Conservation (phyloP, 1,140 invertebrate genomes). For the Meloidogyne hapla region DNA sequence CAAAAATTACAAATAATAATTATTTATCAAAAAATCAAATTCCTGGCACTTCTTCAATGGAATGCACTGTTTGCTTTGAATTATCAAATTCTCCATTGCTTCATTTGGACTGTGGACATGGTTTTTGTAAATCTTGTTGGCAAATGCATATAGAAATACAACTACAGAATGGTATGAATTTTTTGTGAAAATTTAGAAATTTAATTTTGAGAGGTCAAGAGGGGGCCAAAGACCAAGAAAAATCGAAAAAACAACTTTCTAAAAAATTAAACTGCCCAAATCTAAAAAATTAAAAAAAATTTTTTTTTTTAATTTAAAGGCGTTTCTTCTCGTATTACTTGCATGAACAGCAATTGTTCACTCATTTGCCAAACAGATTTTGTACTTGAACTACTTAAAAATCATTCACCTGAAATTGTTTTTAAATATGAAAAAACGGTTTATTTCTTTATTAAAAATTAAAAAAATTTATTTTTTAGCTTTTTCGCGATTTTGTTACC, state of each 20-base stretch:
- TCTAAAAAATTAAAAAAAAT: no score
- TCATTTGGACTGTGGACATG: conserved; percentile 45
- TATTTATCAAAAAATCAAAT: neutral
- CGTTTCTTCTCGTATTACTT: conserved; percentile 21
- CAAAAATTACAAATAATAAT: neutral
- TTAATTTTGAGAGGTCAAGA: neutral
- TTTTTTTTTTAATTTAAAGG: no score
- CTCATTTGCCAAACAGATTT: conserved; percentile 91
- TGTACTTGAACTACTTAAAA: conserved; percentile 77
- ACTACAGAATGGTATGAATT: conserved; percentile 38
- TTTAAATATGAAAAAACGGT: conserved; percentile 89
- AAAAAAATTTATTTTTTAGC: neutral
- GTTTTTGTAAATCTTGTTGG: conserved; percentile 46
- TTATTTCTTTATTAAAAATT: neutral
- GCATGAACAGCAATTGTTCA: conserved; percentile 73
- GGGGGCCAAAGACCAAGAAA: no score
- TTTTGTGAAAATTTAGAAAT: neutral
- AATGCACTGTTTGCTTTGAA: conserved; percentile 46
- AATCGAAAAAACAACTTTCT: no score
- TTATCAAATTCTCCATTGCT: conserved; percentile 26
- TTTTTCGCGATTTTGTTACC: conserved; percentile 92
- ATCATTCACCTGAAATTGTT: conserved; percentile 71
- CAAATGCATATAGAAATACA: conserved; percentile 38
- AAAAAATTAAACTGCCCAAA: no score
- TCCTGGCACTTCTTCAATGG: neutral